Conservation (phyloP, 1,140 invertebrate species). For the Neodiprion lecontei region DNA sequence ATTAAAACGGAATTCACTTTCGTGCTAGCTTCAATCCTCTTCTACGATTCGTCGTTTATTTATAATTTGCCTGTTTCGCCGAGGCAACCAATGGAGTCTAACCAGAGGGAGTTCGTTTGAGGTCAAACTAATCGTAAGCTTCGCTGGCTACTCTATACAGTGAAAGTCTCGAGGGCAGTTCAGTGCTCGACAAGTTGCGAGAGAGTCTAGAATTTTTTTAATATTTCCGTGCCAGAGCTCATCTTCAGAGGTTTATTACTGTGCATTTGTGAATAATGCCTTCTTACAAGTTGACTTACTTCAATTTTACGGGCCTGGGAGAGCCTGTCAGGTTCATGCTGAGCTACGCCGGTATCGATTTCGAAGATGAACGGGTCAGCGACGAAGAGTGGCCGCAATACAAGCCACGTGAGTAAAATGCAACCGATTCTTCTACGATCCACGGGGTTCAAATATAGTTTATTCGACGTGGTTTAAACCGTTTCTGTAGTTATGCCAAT, state of each 20-base stretch:
- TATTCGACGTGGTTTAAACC: background rate
- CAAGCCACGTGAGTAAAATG: constrained; percentile 54
- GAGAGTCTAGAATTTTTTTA: too few species aligned
- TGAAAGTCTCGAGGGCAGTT: background rate
- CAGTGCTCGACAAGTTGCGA: background rate
- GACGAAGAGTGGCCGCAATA: constrained; percentile 51
- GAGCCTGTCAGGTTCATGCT: constrained; percentile 63
- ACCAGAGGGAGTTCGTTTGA: too few species aligned
- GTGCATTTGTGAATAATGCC: constrained; percentile 23
- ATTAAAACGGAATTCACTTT: too few species aligned
- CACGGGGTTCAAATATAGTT: constrained; percentile 10
- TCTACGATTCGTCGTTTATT: too few species aligned
- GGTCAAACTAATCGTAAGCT: too few species aligned
- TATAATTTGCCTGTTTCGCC: too few species aligned
- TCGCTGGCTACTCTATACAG: background rate
- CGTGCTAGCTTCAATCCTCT: too few species aligned
- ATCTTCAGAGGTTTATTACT: too few species aligned
- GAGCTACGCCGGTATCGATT: constrained; percentile 57
- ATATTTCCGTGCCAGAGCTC: too few species aligned
- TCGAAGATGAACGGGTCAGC: constrained; percentile 56
- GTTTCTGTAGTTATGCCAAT: constrained; percentile 42
- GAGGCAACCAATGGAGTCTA: too few species aligned
- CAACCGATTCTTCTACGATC: background rate
- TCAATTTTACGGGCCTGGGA: constrained; percentile 59
- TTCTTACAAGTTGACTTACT: constrained; percentile 58